Evolutionary conservation across 2,888 invertebrate genomes (phyloP), one percentile per base, ranked within the genome.

Genomic region (Podabrus alpinus): DNA sequence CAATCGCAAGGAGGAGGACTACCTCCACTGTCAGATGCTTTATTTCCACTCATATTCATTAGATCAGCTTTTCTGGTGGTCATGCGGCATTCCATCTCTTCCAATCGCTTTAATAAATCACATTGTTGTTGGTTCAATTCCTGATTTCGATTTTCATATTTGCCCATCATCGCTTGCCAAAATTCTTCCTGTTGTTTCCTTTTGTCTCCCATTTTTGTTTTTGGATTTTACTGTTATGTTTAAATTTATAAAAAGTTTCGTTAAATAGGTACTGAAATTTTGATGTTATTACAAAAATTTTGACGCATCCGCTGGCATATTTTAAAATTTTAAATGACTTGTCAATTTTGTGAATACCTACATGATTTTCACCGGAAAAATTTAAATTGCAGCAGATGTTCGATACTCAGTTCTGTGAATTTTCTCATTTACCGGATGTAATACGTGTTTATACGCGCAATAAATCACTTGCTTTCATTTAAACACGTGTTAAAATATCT

Each of bases 1-100:
- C 62, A 64, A 19, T 64, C 62, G n/a, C 62, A 64, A 19, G 19
- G 62, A 19, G 19, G 17, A 19, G 21, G 7, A 19, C 9, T 2
- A 0, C 62, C 62, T 13, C 15, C 17, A 1, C 2, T 1, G 3
- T 10, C 5, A 10, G 25, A 11, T 9, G 5, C n/a, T 45, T 7
- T n/a, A 16, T 15, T 25, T 9, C 16, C 24, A 13, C n/a, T 19
- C 69, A 59, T 45, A 15, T 60, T 1, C 24, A n/a, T 45, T 7
- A 71, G 9, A 59, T 24, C 15, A 9, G 19, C 62, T 15, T 66
- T 24, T 89, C 90, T 92, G 0, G 92, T 91, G 0, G 92, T 92
- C 77, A 92, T 89, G 9, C 91, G 90, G 78, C 88, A 89, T 83
- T 92, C 91, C 72, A 93, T 86, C 79, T 90, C 88, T 71, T 90